Base-by-base conservation (phyloP, 2,113 vertebrate species). In the Clupea harengus region DNA sequence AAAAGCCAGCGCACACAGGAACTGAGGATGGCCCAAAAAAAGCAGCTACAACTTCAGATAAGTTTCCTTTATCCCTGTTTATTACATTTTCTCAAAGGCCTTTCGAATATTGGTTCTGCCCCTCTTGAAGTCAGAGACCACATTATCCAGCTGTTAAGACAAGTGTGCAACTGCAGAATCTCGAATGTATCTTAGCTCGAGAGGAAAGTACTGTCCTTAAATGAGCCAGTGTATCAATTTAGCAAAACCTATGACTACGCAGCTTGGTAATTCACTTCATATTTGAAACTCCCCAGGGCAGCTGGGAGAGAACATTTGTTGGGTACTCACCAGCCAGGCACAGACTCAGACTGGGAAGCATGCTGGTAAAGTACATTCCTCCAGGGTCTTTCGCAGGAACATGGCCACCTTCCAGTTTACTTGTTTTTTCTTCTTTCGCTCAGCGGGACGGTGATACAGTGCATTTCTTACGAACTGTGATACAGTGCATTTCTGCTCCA, bases 261-360 rank as follows among this genome's bases (percentile, higher is more conserved):
- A 44, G n/a, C 17, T 11, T 39, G 39, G 39, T 64, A 57, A 57
- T 64, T 83, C 45, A 44, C 54, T 64, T 83, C 64, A 49, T 25
- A 64, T 83, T 60, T 78, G 10, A 25, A 52, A 75, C 20, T 85
- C 85, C 85, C 86, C 86, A 89, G 90, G 91, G 89, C 90, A 89
- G 89, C 89, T 89, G 86, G 88, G 87, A 89, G 90, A 91, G 91
- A 87, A 91, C 89, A 91, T 91, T 92, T 92, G 88, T 89, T 92
- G 85, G 86, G 2, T 86, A 89, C 87, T 92, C 89, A 89, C 90
- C 86, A 85, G 86, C 87, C 87, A 92, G 90, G 54, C 46, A 82
- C 60, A 46, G 81, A 91, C 83, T 84, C 81, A 78, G 83, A 82
- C 49, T 57, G 81, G 22, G 64, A 67, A 67, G 72, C 25, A 11